Conservation (phyloP, 2,797 vertebrate species). For the Hirundo rustica region DNA sequence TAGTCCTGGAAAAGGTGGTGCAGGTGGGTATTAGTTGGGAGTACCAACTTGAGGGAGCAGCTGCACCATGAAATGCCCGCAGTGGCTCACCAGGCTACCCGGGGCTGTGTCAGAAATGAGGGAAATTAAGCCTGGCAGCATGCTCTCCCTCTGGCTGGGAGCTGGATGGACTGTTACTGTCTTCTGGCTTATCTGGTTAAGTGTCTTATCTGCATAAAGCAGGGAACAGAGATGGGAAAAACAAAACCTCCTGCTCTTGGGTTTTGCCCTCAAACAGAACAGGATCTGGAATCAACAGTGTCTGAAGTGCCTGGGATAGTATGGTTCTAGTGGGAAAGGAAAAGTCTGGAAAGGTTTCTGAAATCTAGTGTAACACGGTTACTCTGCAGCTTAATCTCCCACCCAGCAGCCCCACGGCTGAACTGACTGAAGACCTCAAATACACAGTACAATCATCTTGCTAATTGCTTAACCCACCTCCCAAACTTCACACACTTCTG, state of each 20-base stretch:
- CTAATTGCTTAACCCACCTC: not conserved
- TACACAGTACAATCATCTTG: not conserved
- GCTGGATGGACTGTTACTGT: not conserved
- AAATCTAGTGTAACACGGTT: not conserved
- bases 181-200: not conserved
- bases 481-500: not conserved
- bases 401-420: not conserved
- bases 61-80: not conserved
- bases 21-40: not conserved
- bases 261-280: not conserved
- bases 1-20: not conserved
- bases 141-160: not conserved
- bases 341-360: not conserved
- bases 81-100: not conserved
- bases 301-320: not conserved
- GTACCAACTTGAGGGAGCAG: not conserved
- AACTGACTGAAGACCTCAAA: not conserved
- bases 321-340: not conserved
- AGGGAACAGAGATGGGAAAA: not conserved
- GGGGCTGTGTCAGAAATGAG: not conserved
- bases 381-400: not conserved
- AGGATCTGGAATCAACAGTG: not conserved
- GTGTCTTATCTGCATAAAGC: not conserved
- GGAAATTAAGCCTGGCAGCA: rapidly evolving
- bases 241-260: not conserved